Conservation (phyloP, 1,140 invertebrate genomes). For the Leguminivora glycinivorella region DNA sequence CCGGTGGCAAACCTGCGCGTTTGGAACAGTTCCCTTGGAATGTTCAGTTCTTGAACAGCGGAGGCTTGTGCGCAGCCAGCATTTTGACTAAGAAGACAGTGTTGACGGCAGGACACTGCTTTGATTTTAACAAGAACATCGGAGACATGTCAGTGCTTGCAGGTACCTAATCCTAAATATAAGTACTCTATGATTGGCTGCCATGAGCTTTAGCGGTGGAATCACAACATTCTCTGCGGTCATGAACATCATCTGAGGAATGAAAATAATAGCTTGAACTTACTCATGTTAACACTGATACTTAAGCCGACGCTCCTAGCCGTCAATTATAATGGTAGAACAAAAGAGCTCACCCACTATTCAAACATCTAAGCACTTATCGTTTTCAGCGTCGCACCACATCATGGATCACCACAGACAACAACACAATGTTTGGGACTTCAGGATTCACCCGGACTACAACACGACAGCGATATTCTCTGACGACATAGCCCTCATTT, state of each 20-base stretch:
- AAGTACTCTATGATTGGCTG: no score
- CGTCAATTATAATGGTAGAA: no score
- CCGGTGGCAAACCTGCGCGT: conserved; percentile 38
- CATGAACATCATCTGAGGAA: no score
- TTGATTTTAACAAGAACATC: conserved; percentile 45
- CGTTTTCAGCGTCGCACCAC: conserved; percentile 45
- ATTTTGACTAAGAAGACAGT: conserved; percentile 47
- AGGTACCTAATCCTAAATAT: no score
- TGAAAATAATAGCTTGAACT: no score
- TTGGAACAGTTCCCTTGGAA: conserved; percentile 43
- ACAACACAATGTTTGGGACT: conserved; percentile 46
- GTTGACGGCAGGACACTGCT: conserved; percentile 54
- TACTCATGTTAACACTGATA: no score
- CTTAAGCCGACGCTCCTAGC: no score
- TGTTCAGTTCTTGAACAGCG: conserved; percentile 50
- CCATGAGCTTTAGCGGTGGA: no score
- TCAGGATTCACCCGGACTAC: conserved; percentile 45
- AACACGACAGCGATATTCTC: conserved; percentile 36
- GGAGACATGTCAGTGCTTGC: conserved; percentile 49
- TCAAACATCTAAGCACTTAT: conserved; percentile 18
- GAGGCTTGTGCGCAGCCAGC: conserved; percentile 45
- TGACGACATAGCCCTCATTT: conserved; percentile 50
- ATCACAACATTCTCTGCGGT: no score
- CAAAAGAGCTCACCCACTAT: neutral
- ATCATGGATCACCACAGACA: conserved; percentile 36